Base-by-base conservation (phyloP, 2,888 invertebrate species). In the Eumacrocentrus americanus region DNA sequence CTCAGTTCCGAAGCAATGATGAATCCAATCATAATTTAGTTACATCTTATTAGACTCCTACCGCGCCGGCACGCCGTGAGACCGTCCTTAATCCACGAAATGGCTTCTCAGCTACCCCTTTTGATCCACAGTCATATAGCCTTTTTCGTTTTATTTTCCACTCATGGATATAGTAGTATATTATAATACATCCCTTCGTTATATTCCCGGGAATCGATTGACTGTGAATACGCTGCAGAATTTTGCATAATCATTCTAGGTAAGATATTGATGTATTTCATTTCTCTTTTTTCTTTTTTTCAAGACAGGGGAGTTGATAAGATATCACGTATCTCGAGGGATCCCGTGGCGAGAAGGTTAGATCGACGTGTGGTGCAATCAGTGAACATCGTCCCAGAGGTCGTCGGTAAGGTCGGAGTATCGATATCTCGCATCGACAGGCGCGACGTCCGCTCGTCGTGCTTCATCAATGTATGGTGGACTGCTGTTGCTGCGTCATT, bases 21-120 rank as follows among this genome's bases (percentile, higher is more conserved):
- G 78, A 78, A 78, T 78, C 78, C 78, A 78, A 78, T 78, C 78
- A 78, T 78, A 78, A 78, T 77, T 78, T 78, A 78, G 78, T 78
- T 78, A 78, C 78, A 78, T 78, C 78, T 78, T 78, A 78, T 78
- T 78, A 78, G 78, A 77, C 78, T 77, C 78, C 78, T 75, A 77
- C 77, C 72, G 76, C 72, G 76, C 76, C 66, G 69, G 71, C 73
- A 72, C 74, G 74, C 77, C 76, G 78, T 78, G 78, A 76, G 78
- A 77, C 66, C 71, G 70, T 77, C 71, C 75, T 76, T 76, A 76
- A 77, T 77, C 72, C 77, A 75, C 74, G 69, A 77, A 77, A 76
- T 75, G 73, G 72, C 72, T 73, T 68, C 67, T 64, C 52, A 48
- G 61, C 66, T 63, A 63, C 64, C 64, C 63, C 54, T 65, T 58